Evolutionary conservation across 2,113 vertebrate genomes (phyloP).

Genomic region (Noturus placidus): DNA sequence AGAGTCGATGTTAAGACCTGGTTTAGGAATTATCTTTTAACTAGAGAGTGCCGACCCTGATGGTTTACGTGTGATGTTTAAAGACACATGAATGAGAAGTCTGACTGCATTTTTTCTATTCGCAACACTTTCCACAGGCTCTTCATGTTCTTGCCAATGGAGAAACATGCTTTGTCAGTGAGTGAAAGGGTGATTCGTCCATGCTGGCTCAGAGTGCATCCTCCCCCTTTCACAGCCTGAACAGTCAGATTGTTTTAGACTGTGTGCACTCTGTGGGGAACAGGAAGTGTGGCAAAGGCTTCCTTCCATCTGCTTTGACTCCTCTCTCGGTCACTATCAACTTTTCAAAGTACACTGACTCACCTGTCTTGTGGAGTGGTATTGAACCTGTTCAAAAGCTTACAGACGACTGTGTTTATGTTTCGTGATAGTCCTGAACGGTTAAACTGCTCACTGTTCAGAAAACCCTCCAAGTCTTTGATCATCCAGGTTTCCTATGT

Average conservation of each 20-base stretch:
- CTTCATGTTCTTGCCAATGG: constrained; percentile 14
- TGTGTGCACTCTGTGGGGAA: constrained; percentile 64
- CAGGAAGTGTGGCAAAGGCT: constrained; percentile 59
- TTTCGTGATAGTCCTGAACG: too few relatives aligned
- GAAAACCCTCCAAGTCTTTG: too few relatives aligned
- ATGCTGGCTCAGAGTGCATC: constrained; percentile 43
- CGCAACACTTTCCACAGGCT: too few relatives aligned
- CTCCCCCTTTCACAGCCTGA: constrained; percentile 53
- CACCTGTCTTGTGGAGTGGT: constrained; percentile 36
- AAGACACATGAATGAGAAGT: not conserved
- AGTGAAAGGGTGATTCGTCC: constrained; percentile 44
- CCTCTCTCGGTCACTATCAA: constrained; percentile 42
- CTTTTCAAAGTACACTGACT: constrained; percentile 30
- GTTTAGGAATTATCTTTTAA: constrained; percentile 11
- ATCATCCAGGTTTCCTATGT: too few relatives aligned
- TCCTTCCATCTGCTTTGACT: constrained; percentile 54
- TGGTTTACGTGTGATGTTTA: constrained; percentile 2
- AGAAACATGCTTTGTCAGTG: constrained; percentile 44
- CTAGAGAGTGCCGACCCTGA: not conserved
- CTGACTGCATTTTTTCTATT: too few relatives aligned
- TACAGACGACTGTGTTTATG: too few relatives aligned
- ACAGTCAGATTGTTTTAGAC: constrained; percentile 64
- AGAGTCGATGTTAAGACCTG: not conserved
- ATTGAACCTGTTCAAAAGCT: not conserved
- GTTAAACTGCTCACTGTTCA: too few relatives aligned